Conservation (phyloP, 2,888 invertebrate species). For the Bursaphelenchus okinawaensis region DNA sequence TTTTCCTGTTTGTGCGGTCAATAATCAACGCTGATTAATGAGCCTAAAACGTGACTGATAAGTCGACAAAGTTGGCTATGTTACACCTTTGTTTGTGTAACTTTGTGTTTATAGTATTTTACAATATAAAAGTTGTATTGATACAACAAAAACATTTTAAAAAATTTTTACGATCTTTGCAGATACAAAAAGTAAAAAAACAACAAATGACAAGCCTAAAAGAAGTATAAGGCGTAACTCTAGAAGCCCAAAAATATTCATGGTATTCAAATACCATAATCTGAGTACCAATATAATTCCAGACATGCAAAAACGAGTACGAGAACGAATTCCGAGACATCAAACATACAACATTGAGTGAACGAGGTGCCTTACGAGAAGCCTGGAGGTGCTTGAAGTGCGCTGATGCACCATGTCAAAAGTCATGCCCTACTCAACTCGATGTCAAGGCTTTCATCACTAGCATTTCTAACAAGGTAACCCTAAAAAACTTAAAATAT, state of each 20-base stretch:
- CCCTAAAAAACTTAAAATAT: too few relatives aligned
- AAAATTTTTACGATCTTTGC: too few relatives aligned
- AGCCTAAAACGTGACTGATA: conserved; percentile 1
- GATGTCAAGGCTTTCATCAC: conserved; percentile 94
- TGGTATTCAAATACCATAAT: too few relatives aligned
- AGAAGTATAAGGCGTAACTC: too few relatives aligned
- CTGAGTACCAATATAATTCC: conserved; percentile 8
- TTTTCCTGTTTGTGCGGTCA: neutral
- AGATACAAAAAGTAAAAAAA: too few relatives aligned
- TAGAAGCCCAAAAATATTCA: too few relatives aligned
- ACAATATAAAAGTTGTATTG: too few relatives aligned
- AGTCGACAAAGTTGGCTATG: neutral
- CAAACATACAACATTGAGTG: conserved; percentile 92
- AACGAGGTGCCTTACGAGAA: conserved; percentile 77
- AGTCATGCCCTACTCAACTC: conserved; percentile 93
- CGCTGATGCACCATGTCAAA: conserved; percentile 70
- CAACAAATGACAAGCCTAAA: too few relatives aligned
- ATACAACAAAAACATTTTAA: too few relatives aligned
- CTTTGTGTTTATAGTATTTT: too few relatives aligned
- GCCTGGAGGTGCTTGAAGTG: conserved; percentile 53
- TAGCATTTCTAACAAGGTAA: conserved; percentile 85
- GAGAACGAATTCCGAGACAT: conserved; percentile 90
- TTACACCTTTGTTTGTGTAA: neutral
- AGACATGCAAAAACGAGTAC: conserved; percentile 61
- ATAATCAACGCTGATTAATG: conserved; percentile 4